Conservation (phyloP, 2,797 vertebrate species). For the Falco peregrinus region DNA sequence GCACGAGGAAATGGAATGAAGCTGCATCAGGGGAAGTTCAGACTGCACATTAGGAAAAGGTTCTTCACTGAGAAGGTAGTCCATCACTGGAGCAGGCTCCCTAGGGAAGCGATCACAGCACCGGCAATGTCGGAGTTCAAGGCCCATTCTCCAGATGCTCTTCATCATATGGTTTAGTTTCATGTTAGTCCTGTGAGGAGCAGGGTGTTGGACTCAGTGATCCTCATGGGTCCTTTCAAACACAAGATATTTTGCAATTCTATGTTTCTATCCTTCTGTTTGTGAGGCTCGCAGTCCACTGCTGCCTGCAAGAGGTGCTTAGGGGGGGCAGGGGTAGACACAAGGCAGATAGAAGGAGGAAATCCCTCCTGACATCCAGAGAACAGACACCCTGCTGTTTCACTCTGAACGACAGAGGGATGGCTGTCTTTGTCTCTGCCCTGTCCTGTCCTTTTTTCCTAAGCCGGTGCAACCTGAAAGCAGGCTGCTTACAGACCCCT, state of each 20-base stretch:
- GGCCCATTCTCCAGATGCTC: fast-evolving
- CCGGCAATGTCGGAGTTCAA: neutral
- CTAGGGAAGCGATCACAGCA: fast-evolving
- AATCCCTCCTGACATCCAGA: neutral
- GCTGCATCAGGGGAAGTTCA: neutral
- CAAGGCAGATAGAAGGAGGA: neutral
- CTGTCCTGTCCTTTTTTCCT: neutral
- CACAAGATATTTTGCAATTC: neutral
- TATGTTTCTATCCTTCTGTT: neutral
- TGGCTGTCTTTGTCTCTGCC: neutral
- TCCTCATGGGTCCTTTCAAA: neutral
- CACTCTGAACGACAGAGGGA: neutral
- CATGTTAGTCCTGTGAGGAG: neutral
- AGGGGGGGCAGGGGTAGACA: too few species aligned
- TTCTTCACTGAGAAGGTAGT: neutral
- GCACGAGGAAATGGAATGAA: neutral
- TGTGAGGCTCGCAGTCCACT: neutral
- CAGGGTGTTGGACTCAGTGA: fast-evolving
- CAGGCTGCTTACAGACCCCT: neutral
- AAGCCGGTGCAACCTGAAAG: neutral
- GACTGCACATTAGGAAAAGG: neutral
- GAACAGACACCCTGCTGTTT: neutral
- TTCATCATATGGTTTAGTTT: neutral
- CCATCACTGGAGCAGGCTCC: neutral
- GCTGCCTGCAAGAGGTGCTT: neutral